Conservation (phyloP, 2,113 vertebrate genomes). For the Labrus mixtus region DNA sequence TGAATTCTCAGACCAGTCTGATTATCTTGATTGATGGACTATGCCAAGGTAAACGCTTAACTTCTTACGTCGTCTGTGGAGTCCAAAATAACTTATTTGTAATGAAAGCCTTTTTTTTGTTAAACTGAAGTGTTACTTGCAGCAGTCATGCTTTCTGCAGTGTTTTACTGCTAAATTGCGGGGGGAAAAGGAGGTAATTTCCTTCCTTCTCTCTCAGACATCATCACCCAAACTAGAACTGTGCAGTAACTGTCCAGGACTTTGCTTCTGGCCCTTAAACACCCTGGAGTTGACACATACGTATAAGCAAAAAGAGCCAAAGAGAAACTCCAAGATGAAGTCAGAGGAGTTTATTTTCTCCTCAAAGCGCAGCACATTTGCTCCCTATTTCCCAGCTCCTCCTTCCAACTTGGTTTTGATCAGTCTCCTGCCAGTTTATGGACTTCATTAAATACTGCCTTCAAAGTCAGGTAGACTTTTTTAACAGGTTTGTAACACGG, state of each 20-base stretch:
- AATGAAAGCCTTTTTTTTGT: conserved; percentile 17
- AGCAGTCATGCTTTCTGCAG: conserved; percentile 20
- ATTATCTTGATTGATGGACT: background rate
- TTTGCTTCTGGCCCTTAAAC: conserved; percentile 31
- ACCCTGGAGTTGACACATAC: conserved; percentile 17
- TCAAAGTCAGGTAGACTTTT: conserved; percentile 33
- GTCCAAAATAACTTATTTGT: conserved; percentile 32
- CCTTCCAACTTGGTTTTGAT: conserved; percentile 61
- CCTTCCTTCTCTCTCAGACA: conserved; percentile 15
- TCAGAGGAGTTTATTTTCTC: conserved; percentile 19
- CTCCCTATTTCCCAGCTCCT: conserved; percentile 60
- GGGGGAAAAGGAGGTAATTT: conserved; percentile 32
- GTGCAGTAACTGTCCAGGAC: conserved; percentile 12
- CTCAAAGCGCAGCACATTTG: conserved; percentile 68
- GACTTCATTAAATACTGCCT: conserved; percentile 59
- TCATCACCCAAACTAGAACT: conserved; percentile 16
- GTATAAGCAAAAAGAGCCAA: conserved; percentile 22
- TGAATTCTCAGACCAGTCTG: background rate
- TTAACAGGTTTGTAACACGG: conserved; percentile 44
- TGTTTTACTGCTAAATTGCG: conserved; percentile 25
- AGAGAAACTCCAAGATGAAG: conserved; percentile 40
- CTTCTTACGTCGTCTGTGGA: conserved; percentile 18
- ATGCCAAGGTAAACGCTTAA: conserved; percentile 30
- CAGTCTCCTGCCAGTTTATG: conserved; percentile 75
- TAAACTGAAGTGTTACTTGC: conserved; percentile 25